A percentile compares a stretch with the other conserved stretches of the same genome.
phyloP scores from a whole-genome alignment of 2,797 vertebrate species.

The Melanotaenia pygmaea region DNA sequence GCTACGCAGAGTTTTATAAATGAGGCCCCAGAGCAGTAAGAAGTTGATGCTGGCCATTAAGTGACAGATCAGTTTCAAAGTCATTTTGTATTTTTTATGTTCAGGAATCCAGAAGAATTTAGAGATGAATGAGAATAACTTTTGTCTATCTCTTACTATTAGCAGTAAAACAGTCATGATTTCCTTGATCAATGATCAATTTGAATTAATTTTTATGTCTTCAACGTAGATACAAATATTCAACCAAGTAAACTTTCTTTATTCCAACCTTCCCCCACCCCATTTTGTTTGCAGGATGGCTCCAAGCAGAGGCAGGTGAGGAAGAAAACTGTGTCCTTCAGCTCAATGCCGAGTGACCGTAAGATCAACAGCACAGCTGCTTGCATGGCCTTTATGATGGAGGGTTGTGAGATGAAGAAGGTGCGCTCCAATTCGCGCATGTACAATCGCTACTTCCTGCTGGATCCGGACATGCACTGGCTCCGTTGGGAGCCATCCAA shows the following conservation, averaged over 20 bases:
- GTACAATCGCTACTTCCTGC: slow-evolving; percentile 93
- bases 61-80: slow-evolving; percentile 15
- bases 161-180: neutral
- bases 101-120: slow-evolving; percentile 5
- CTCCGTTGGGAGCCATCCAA: slow-evolving; percentile 94
- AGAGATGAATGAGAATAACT: neutral
- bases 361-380: slow-evolving; percentile 94
- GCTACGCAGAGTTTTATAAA: too few species aligned
- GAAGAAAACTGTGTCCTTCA: slow-evolving; percentile 95
- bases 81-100: slow-evolving; percentile 15
- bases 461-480: slow-evolving; percentile 91
- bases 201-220: slow-evolving; percentile 4
- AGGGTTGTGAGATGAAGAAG: slow-evolving; percentile 95
- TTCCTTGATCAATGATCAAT: neutral
- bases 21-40: slow-evolving; percentile 1
- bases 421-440: slow-evolving; percentile 94
- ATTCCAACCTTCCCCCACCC: slow-evolving; percentile 11
- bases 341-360: slow-evolving; percentile 91
- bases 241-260: slow-evolving; percentile 41
- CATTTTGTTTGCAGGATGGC: slow-evolving; percentile 83
- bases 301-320: slow-evolving; percentile 88
- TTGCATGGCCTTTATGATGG: slow-evolving; percentile 95
- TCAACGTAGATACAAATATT: slow-evolving; percentile 23
- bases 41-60: slow-evolving; percentile 16
- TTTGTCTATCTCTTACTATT: slow-evolving; percentile 19